Conservation (phyloP, 2,888 invertebrate species). For the Latheticus oryzae region DNA sequence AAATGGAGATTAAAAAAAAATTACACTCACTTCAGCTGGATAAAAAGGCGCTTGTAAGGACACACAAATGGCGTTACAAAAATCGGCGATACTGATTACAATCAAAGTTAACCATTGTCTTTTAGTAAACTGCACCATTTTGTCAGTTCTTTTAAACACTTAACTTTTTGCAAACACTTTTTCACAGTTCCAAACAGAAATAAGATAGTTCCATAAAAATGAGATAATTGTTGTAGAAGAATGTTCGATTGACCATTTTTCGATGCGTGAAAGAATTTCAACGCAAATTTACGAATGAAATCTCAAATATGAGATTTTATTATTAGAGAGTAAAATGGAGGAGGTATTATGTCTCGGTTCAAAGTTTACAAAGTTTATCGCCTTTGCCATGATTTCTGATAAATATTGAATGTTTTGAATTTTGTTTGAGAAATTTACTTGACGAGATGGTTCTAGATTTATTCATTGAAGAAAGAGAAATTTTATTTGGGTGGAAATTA, state of each 20-base stretch:
- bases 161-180: conserved; percentile 24
- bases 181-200: conserved; percentile 48
- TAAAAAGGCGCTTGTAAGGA: conserved; percentile 89
- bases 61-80: conserved; percentile 86
- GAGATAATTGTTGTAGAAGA: conserved; percentile 60
- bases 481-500: not conserved
- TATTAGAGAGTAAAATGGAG: conserved; percentile 30
- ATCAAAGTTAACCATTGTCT: conserved; percentile 83
- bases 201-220: conserved; percentile 60
- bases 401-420: conserved; percentile 28
- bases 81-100: conserved; percentile 84
- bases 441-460: not conserved
- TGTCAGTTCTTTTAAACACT: conserved; percentile 30
- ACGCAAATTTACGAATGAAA: conserved; percentile 38
- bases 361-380: conserved; percentile 52
- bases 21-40: conserved; percentile 78
- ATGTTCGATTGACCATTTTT: conserved; percentile 60
- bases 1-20: not conserved
- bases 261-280: conserved; percentile 14
- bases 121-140: conserved; percentile 75
- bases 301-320: too few species aligned
- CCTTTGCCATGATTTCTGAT: conserved; percentile 40
- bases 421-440: conserved; percentile 16
- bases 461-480: too few species aligned
- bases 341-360: conserved; percentile 43